Conservation (phyloP, 2,888 invertebrate species). For the Drosophila robusta region DNA sequence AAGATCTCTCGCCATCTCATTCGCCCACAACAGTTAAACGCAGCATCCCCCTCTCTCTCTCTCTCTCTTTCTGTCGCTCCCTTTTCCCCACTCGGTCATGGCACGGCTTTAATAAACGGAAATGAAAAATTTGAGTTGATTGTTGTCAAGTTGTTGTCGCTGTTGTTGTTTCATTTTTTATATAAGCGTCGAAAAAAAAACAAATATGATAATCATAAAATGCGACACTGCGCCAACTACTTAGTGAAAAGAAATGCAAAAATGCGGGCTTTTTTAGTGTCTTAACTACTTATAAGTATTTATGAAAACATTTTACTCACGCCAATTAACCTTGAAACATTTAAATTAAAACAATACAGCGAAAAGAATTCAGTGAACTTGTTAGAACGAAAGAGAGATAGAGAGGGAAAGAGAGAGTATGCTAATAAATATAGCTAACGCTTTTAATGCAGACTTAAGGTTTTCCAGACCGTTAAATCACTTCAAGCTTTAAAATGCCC, state of each 20-base stretch:
- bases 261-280: conserved; percentile 57
- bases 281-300: conserved; percentile 24
- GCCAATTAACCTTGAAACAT: conserved; percentile 65
- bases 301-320: conserved; percentile 59
- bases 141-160: conserved; percentile 72
- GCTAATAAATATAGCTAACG: too few relatives aligned
- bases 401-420: neutral
- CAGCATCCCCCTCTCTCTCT: conserved; percentile 27
- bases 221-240: conserved; percentile 37
- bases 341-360: neutral
- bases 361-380: neutral
- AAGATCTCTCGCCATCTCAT: conserved; percentile 4
- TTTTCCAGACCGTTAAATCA: too few relatives aligned
- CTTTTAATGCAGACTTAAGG: too few relatives aligned
- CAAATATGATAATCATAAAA: conserved; percentile 40
- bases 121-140: conserved; percentile 81
- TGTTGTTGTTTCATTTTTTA: conserved; percentile 38
- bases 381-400: neutral
- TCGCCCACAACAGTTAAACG: conserved; percentile 7
- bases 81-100: conserved; percentile 9
- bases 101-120: conserved; percentile 74
- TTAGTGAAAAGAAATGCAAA: conserved; percentile 36
- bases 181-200: conserved; percentile 29
- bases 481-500: neutral
- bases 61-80: conserved; percentile 7